These are phyloP conservation scores for Ophthalmolycus amberensis DNA, from an alignment of 2,113 vertebrate species.

Conservation along the genomic window DNA sequence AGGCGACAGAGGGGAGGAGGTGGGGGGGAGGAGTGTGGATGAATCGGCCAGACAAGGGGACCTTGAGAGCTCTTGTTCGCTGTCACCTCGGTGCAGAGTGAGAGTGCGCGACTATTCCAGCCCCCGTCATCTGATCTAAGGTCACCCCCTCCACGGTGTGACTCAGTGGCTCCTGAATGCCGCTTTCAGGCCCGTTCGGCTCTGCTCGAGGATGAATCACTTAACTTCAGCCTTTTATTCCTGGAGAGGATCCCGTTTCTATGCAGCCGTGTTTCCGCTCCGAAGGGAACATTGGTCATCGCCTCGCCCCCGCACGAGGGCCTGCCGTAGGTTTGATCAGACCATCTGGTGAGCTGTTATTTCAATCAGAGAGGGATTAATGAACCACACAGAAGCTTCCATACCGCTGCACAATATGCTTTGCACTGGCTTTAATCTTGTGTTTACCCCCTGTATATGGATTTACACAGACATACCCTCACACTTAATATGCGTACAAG, in stretches of 20 bases:
- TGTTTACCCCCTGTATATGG: neutral
- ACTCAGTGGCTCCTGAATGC: slow-evolving; percentile 73
- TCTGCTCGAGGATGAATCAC: slow-evolving; percentile 71
- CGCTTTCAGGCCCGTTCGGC: slow-evolving; percentile 57
- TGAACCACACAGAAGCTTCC: slow-evolving; percentile 15
- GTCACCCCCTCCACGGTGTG: slow-evolving; percentile 64
- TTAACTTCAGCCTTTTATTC: slow-evolving; percentile 71
- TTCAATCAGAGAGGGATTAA: slow-evolving; percentile 43
- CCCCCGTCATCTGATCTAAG: slow-evolving; percentile 73
- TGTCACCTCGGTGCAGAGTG: slow-evolving; percentile 64
- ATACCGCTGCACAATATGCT: slow-evolving; percentile 29
- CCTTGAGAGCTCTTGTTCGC: slow-evolving; percentile 68
- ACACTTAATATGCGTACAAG: neutral
- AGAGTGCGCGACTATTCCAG: slow-evolving; percentile 48
- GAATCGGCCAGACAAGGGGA: slow-evolving; percentile 63
- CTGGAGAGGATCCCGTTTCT: slow-evolving; percentile 71
- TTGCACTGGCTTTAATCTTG: slow-evolving; percentile 3
- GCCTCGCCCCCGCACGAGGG: slow-evolving; percentile 57
- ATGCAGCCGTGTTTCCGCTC: slow-evolving; percentile 46
- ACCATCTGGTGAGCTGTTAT: slow-evolving; percentile 65
- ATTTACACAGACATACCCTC: neutral
- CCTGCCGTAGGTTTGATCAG: slow-evolving; percentile 41
- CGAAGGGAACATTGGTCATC: slow-evolving; percentile 62
- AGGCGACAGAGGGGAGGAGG: slow-evolving; percentile 4
- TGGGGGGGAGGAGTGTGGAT: slow-evolving; percentile 22